Evolutionary conservation across 2,888 invertebrate species (phyloP).

Genomic region (Prosapia bicincta): DNA sequence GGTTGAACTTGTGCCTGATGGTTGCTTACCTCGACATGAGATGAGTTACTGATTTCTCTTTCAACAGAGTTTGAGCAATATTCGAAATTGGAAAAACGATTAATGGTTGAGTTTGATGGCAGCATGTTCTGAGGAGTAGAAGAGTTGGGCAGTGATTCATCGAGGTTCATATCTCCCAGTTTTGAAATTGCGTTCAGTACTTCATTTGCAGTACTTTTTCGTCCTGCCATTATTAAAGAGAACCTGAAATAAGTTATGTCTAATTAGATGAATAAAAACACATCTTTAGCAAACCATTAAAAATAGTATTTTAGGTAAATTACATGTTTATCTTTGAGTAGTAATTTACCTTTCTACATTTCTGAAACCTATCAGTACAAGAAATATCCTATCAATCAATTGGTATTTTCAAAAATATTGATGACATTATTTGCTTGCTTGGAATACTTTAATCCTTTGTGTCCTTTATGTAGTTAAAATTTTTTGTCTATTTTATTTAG

Average conservation of each 20-base stretch:
- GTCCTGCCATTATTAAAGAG: background rate
- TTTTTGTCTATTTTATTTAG: too few relatives aligned
- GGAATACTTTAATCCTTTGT: too few relatives aligned
- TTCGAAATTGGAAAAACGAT: background rate
- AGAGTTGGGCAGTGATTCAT: background rate
- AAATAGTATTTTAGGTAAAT: too few relatives aligned
- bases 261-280: too few relatives aligned
- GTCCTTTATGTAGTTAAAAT: too few relatives aligned
- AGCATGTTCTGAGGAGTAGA: constrained; percentile 11
- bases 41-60: background rate
- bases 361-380: too few relatives aligned
- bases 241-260: background rate
- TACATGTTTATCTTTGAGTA: too few relatives aligned
- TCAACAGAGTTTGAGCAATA: constrained; percentile 3
- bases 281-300: too few relatives aligned
- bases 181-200: constrained; percentile 1
- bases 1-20: background rate
- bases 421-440: too few relatives aligned
- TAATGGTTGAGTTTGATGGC: background rate
- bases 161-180: background rate
- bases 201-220: background rate
- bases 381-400: too few relatives aligned
- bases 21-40: background rate
- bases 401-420: too few relatives aligned
- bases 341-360: too few relatives aligned